A percentile compares a stretch with the other conserved stretches of the same genome.
phyloP scores from a whole-genome alignment of 2,797 vertebrate species.

The Tympanoctomys barrerae region DNA sequence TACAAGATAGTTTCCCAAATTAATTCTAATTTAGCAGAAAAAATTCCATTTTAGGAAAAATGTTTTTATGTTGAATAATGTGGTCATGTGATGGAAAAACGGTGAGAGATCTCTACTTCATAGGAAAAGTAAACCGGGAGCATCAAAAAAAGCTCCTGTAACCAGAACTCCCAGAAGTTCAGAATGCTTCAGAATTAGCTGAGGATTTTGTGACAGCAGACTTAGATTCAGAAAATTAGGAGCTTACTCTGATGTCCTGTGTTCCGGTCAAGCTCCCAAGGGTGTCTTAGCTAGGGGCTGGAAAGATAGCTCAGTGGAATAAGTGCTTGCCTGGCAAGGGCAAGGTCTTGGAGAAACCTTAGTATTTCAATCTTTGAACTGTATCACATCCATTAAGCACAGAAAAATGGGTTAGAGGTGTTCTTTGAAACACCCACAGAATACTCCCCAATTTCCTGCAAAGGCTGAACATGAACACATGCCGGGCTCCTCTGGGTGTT shows the following conservation, averaged over 20 bases:
- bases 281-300: neutral
- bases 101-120: neutral
- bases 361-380: neutral
- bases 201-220: neutral
- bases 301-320: too few species aligned
- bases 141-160: neutral
- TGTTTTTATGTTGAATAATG: neutral
- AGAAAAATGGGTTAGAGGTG: neutral
- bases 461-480: conserved; percentile 19
- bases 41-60: neutral
- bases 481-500: neutral
- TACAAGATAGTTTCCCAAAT: neutral
- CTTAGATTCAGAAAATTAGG: neutral
- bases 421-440: neutral
- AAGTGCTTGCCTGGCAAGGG: too few species aligned
- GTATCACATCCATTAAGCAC: neutral
- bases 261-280: neutral
- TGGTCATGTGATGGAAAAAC: neutral
- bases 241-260: neutral
- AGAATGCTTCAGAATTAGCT: neutral
- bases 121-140: conserved; percentile 21
- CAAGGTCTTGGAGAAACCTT: neutral
- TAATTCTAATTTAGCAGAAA: neutral
- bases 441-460: neutral
- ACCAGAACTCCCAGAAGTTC: neutral